Conservation (phyloP, 2,113 vertebrate species). For the Uropsilus gracilis region DNA sequence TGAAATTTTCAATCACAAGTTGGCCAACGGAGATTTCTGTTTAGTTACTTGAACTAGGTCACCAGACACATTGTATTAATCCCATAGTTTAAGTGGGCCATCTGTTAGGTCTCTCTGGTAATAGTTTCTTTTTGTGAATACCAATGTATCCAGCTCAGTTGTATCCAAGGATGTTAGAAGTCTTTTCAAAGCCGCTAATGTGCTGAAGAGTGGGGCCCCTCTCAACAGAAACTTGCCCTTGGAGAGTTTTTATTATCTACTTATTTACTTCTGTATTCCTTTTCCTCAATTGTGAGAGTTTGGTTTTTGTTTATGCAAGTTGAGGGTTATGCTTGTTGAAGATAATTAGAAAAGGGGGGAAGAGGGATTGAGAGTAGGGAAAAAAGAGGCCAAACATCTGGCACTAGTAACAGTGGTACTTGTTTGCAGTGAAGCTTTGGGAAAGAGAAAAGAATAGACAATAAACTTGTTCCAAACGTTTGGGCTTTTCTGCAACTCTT, state of each 20-base stretch:
- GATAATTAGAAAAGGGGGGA: neutral
- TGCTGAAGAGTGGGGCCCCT: neutral
- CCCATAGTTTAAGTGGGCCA: slow-evolving; percentile 45
- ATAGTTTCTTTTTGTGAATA: slow-evolving; percentile 40
- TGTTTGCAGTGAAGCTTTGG: neutral
- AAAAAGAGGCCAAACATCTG: neutral
- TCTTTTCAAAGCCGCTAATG: neutral
- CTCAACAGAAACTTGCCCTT: neutral
- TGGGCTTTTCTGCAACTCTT: neutral
- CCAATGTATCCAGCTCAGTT: neutral
- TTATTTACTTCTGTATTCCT: neutral
- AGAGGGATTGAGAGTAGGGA: neutral
- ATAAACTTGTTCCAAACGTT: neutral
- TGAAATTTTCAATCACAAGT: slow-evolving; percentile 34
- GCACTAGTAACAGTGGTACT: neutral
- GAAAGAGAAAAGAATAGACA: neutral
- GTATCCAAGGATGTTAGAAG: neutral
- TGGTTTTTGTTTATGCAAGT: neutral
- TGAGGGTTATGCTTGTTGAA: slow-evolving; percentile 19
- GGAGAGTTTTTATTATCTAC: neutral
- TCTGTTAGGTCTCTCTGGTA: slow-evolving; percentile 51
- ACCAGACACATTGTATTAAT: slow-evolving; percentile 35
- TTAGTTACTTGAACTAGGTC: slow-evolving; percentile 60
- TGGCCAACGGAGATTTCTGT: slow-evolving; percentile 26
- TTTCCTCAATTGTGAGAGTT: neutral